phyloP scores from a whole-genome alignment of 2,797 vertebrate species.

The Cyclura pinguis region DNA sequence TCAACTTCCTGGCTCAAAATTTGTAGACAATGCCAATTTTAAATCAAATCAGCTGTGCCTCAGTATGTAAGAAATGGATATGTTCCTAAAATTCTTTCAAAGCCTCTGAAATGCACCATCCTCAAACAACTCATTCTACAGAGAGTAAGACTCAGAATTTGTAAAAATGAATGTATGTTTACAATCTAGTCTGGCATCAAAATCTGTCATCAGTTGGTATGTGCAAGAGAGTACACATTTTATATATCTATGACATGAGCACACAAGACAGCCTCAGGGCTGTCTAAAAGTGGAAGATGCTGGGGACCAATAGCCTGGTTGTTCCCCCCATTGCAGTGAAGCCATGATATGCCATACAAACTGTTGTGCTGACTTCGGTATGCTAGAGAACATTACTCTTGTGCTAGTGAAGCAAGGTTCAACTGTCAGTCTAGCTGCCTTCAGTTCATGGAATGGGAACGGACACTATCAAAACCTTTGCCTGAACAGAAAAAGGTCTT shows the following conservation, averaged over 20 bases:
- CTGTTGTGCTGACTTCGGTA: not conserved
- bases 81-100: not conserved
- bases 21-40: not conserved
- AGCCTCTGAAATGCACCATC: not conserved
- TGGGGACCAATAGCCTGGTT: no score
- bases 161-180: not conserved
- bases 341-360: no score
- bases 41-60: not conserved
- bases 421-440: no score
- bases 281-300: no score
- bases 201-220: not conserved
- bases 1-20: not conserved
- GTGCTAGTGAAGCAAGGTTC: no score
- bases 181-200: slow-evolving; percentile 1
- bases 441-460: no score
- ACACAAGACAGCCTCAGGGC: not conserved
- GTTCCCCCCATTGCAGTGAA: no score
- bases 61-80: not conserved
- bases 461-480: no score
- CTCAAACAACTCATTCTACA: not conserved
- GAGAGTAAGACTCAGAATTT: not conserved
- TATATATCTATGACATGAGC: not conserved
- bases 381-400: not conserved
- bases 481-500: no score
- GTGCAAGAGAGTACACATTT: not conserved